These are phyloP conservation scores for Hycleus phaleratus DNA, from an alignment of 1,140 invertebrate species.

Conservation along the genomic window DNA sequence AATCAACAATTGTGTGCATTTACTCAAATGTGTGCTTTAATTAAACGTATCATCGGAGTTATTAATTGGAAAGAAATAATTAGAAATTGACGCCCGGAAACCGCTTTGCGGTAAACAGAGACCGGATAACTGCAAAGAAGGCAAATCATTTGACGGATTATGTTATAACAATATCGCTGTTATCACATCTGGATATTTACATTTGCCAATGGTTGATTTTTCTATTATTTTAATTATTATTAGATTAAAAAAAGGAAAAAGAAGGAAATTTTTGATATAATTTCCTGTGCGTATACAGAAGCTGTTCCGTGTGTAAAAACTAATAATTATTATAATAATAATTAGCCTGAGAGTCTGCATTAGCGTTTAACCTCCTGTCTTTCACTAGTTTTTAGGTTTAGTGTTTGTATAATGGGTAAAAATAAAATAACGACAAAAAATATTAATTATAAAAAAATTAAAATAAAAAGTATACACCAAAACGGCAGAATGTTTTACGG, in stretches of 20 bases:
- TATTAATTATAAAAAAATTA: slow-evolving; percentile 9
- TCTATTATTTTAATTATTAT: slow-evolving; percentile 3
- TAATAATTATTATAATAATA: not conserved
- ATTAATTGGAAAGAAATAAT: too few relatives aligned
- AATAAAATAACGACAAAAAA: slow-evolving; percentile 10
- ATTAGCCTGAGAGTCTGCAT: not conserved
- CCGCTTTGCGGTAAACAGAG: too few relatives aligned
- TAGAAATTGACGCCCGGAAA: too few relatives aligned
- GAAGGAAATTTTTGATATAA: slow-evolving; percentile 1
- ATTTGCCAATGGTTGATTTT: not conserved
- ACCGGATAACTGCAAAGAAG: too few relatives aligned
- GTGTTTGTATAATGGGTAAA: slow-evolving; percentile 16
- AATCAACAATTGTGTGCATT: too few relatives aligned
- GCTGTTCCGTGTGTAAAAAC: slow-evolving; percentile 13
- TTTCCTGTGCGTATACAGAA: slow-evolving; percentile 9
- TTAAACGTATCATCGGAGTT: too few relatives aligned
- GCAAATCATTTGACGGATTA: too few relatives aligned
- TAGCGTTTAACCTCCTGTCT: slow-evolving; percentile 21
- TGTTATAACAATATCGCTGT: slow-evolving; percentile 13
- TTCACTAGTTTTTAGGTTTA: slow-evolving; percentile 33
- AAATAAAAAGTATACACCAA: slow-evolving; percentile 6
- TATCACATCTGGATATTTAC: slow-evolving; percentile 14
- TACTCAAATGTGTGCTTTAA: too few relatives aligned
- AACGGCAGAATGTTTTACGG: slow-evolving; percentile 31
- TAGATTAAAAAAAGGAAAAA: slow-evolving; percentile 2